Percentiles rank a stretch among this genome's conserved stretches.
Conservation (phyloP, 2,797 vertebrate species). For the Rhabdophis nuchalis region DNA sequence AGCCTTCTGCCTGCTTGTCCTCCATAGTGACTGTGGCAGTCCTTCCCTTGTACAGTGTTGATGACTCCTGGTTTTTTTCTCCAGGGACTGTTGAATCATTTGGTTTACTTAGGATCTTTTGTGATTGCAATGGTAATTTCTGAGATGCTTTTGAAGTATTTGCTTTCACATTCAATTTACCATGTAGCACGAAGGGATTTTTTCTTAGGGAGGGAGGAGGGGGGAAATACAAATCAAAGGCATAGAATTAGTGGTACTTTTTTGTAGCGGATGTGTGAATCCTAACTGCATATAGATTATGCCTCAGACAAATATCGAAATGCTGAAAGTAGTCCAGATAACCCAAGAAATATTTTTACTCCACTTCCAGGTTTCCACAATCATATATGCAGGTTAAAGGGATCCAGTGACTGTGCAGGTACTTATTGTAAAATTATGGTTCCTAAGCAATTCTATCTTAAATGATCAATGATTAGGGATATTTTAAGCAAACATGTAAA, state of each 20-base stretch:
- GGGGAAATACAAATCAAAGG: background rate
- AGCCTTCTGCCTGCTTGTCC: no score
- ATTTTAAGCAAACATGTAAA: background rate
- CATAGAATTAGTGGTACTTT: background rate
- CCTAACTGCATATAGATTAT: background rate
- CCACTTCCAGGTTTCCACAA: background rate
- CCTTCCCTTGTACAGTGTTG: no score
- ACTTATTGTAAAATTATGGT: background rate
- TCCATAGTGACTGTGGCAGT: no score
- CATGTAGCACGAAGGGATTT: background rate
- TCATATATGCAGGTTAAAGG: background rate
- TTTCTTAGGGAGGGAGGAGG: background rate
- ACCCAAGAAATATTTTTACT: constrained; percentile 48
- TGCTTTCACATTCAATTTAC: background rate
- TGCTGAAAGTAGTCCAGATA: constrained; percentile 42
- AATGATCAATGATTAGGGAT: background rate
- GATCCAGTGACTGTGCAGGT: background rate
- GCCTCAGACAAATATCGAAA: constrained; percentile 51
- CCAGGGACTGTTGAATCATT: no score
- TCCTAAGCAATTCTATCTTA: background rate
- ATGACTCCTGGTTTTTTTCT: no score
- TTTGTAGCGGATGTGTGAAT: background rate
- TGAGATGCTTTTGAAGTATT: no score
- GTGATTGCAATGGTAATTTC: no score
- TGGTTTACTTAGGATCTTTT: no score